Conservation (phyloP, 2,888 invertebrate genomes). For the Sisyra terminalis region DNA sequence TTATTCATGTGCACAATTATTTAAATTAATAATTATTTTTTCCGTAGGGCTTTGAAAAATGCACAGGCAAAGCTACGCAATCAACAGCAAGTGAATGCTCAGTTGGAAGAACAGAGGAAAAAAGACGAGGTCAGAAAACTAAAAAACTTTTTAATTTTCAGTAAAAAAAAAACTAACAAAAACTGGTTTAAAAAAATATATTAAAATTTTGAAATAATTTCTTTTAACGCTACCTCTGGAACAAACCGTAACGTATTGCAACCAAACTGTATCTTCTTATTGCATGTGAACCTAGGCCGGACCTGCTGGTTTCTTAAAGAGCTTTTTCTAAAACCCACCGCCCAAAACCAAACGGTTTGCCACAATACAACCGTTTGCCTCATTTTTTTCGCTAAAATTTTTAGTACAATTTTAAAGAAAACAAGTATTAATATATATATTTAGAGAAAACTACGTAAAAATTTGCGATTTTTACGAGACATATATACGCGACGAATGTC, state of each 20-base stretch:
- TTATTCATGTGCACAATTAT: no score
- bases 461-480: conserved; percentile 1
- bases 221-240: conserved; percentile 7
- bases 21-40: background rate
- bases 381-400: conserved; percentile 18
- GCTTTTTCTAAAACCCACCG: conserved; percentile 62
- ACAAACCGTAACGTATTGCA: conserved; percentile 8
- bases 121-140: conserved; percentile 42
- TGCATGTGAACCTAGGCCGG: conserved; percentile 45
- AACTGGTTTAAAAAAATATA: conserved; percentile 10
- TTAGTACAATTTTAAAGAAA: conserved; percentile 9
- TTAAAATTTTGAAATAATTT: conserved; percentile 12
- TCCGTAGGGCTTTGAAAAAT: conserved; percentile 66
- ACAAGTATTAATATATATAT: conserved; percentile 3
- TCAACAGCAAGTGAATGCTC: conserved; percentile 63
- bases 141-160: conserved; percentile 7
- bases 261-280: conserved; percentile 9
- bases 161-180: conserved; percentile 1
- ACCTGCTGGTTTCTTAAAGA: conserved; percentile 87
- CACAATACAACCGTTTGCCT: conserved; percentile 21
- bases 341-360: background rate
- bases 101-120: conserved; percentile 36
- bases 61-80: conserved; percentile 80
- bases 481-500: background rate
- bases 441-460: conserved; percentile 9